Evolutionary conservation across 2,797 vertebrate species (phyloP).

Genomic region (Philypnodon macrostomus): DNA sequence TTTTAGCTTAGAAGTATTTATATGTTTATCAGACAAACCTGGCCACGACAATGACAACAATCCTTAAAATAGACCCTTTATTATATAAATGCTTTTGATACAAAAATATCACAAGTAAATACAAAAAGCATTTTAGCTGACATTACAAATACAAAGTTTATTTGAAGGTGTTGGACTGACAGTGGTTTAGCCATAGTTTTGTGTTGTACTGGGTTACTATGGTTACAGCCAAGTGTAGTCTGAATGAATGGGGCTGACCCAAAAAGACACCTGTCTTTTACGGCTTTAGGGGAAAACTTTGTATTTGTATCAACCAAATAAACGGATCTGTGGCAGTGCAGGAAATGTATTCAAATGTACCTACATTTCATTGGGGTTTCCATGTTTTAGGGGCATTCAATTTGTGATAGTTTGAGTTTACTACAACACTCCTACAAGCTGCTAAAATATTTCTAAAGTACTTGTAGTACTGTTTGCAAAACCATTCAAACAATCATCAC

Average conservation of each 20-base stretch:
- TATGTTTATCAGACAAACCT: too few relatives aligned
- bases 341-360: too few relatives aligned
- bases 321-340: too few relatives aligned
- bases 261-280: background rate
- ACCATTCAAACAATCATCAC: background rate
- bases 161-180: conserved; percentile 52
- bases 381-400: too few relatives aligned
- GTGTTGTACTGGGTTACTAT: background rate
- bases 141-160: conserved; percentile 42
- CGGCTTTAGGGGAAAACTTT: conserved; percentile 1
- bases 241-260: background rate
- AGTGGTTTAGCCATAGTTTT: conserved; percentile 39
- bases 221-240: too few relatives aligned
- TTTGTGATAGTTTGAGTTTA: too few relatives aligned
- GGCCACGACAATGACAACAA: background rate
- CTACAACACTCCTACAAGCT: too few relatives aligned
- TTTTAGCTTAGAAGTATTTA: too few relatives aligned
- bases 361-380: too few relatives aligned
- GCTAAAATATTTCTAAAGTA: too few relatives aligned
- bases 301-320: too few relatives aligned
- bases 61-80: conserved; percentile 84
- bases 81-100: conserved; percentile 82
- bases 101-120: conserved; percentile 75
- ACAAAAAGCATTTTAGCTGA: conserved; percentile 70
- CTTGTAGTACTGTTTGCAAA: background rate